Conservation (phyloP, 1,140 invertebrate species). For the Globodera ellingtonae region DNA sequence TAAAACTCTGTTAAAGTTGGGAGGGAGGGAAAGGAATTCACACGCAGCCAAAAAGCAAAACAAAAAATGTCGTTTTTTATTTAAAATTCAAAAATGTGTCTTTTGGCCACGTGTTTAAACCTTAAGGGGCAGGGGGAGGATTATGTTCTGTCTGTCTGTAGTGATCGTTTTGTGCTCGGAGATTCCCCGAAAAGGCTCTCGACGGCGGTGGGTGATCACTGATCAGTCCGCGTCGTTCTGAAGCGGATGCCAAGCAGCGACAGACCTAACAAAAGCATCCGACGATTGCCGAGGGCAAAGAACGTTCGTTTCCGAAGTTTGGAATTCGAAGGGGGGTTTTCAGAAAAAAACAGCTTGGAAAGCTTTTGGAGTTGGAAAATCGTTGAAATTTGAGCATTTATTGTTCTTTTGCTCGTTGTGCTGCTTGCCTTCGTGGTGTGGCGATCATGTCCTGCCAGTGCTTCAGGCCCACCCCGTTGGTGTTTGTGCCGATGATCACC, state of each 20-base stretch:
- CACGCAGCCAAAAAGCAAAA: too few species aligned
- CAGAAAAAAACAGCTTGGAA: too few species aligned
- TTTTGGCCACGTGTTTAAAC: too few species aligned
- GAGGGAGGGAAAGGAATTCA: too few species aligned
- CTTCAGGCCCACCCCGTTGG: slow-evolving; percentile 77
- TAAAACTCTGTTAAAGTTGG: too few species aligned
- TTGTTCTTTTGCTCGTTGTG: slow-evolving; percentile 66
- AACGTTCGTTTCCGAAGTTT: too few species aligned
- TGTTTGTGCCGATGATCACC: slow-evolving; percentile 73
- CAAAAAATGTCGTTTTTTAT: neutral
- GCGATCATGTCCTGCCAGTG: slow-evolving; percentile 95
- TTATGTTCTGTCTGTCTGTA: neutral
- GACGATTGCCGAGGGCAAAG: too few species aligned
- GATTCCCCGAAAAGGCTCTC: neutral
- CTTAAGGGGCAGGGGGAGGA: neutral
- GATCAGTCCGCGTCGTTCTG: slow-evolving; percentile 66
- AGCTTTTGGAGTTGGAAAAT: slow-evolving; percentile 15
- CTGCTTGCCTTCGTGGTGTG: slow-evolving; percentile 87
- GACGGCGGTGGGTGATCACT: neutral
- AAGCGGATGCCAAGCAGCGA: slow-evolving; percentile 76
- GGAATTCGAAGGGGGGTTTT: too few species aligned
- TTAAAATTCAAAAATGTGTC: slow-evolving; percentile 3
- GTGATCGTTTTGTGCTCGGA: slow-evolving; percentile 14
- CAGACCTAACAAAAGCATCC: neutral
- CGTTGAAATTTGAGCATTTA: neutral